Base-by-base conservation (phyloP, 37 sponge, comb jelly and placozoan species). In the Bolinopsis microptera region DNA sequence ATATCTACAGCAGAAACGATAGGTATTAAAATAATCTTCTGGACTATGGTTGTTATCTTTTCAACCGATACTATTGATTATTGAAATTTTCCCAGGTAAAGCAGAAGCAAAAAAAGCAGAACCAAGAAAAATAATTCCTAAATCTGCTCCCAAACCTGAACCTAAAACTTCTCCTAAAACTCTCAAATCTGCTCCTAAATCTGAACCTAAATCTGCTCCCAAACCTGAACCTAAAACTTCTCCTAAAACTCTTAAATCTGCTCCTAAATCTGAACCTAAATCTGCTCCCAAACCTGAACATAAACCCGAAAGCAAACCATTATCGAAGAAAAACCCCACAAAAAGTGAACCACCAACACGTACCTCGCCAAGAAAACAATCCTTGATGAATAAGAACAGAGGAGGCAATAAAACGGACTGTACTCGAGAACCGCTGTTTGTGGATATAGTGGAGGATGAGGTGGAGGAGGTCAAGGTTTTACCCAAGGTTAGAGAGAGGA, bases 21-120 rank as follows among this genome's bases (percentile, higher is more conserved):
- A n/a, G n/a, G n/a, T n/a, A n/a, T n/a, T n/a, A n/a, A n/a, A n/a
- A n/a, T n/a, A n/a, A n/a, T n/a, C n/a, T n/a, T n/a, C n/a, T n/a
- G n/a, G n/a, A n/a, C n/a, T n/a, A n/a, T n/a, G n/a, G n/a, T n/a
- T n/a, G n/a, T n/a, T n/a, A n/a, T n/a, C n/a, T n/a, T n/a, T n/a
- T n/a, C n/a, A n/a, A n/a, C n/a, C n/a, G n/a, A n/a, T n/a, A n/a
- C n/a, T n/a, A n/a, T n/a, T n/a, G n/a, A n/a, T n/a, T n/a, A n/a
- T n/a, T n/a, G n/a, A n/a, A n/a, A n/a, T n/a, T n/a, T 72, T 72
- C 13, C 8, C 83, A 86, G 90, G 90, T 34, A 86, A 86, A 86
- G 61, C 90, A 5, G 90, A 86, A 40, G 48, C 80, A 1, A 77
- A 77, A 18, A 77, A 77, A 18, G 36, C 80, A 1, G n/a, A n/a